These are phyloP conservation scores for Apteryx mantelli DNA, from an alignment of 2,113 vertebrate species.

Conservation along the genomic window DNA sequence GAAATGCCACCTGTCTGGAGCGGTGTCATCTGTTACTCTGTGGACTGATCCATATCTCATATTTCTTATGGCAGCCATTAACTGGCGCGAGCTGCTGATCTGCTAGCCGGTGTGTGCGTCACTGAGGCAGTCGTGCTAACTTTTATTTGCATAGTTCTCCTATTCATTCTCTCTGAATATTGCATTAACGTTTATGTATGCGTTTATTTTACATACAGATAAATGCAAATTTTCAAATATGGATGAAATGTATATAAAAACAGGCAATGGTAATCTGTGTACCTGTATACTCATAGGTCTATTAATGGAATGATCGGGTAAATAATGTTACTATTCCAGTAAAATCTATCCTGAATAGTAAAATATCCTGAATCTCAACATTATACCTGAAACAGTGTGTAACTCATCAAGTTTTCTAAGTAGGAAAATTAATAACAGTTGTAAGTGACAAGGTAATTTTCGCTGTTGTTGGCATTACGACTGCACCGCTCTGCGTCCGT, in stretches of 20 bases:
- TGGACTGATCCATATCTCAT: neutral
- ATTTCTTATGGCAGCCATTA: constrained; percentile 58
- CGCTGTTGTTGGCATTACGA: neutral
- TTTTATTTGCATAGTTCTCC: neutral
- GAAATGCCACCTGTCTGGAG: neutral
- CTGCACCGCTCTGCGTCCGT: fast-evolving
- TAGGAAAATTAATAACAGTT: neutral
- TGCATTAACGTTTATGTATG: neutral
- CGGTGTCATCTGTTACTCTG: neutral
- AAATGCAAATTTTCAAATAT: neutral
- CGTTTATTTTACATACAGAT: neutral
- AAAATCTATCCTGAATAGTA: neutral
- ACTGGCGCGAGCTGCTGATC: neutral
- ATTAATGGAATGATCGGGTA: neutral
- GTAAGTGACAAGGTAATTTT: neutral
- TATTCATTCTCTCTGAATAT: neutral
- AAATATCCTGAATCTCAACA: neutral
- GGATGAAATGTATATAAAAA: neutral
- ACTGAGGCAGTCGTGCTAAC: neutral
- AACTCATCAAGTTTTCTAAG: neutral
- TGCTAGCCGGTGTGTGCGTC: neutral
- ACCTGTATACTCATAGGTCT: fast-evolving
- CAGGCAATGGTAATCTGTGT: neutral
- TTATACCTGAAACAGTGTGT: neutral
- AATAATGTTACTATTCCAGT: neutral